phyloP scores from a whole-genome alignment of 2,797 vertebrate genomes.

The Pseudochaenichthys georgianus region DNA sequence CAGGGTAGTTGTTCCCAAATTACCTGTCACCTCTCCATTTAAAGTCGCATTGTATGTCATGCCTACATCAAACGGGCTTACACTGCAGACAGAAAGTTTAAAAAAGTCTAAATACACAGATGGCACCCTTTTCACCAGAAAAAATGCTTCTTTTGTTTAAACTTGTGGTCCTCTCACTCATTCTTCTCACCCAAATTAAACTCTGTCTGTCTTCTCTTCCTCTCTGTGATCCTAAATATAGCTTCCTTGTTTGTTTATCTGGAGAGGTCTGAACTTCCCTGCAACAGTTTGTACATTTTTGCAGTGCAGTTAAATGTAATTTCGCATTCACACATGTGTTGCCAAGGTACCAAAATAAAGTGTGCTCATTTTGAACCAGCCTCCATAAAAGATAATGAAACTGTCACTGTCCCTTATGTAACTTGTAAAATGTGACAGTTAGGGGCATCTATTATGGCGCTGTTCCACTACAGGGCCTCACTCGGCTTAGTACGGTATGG shows the following conservation, averaged over 20 bases:
- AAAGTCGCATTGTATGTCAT: not conserved
- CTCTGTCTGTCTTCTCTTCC: not conserved
- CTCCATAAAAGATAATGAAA: slow-evolving; percentile 44
- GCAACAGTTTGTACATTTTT: not conserved
- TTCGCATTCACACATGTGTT: slow-evolving; percentile 33
- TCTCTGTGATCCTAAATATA: too few species aligned
- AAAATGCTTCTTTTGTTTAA: slow-evolving; percentile 11
- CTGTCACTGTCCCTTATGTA: slow-evolving; percentile 37
- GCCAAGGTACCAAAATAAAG: slow-evolving; percentile 18
- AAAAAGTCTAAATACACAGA: slow-evolving; percentile 7
- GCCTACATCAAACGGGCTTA: not conserved
- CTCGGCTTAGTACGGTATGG: too few species aligned
- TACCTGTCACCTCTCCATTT: not conserved
- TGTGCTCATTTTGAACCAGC: slow-evolving; percentile 30
- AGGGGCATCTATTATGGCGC: slow-evolving; percentile 30
- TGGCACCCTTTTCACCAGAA: not conserved
- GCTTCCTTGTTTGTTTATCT: too few species aligned
- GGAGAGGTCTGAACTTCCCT: not conserved
- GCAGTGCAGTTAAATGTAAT: slow-evolving; percentile 15
- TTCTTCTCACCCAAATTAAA: slow-evolving; percentile 18
- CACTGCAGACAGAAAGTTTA: not conserved
- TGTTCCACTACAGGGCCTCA: too few species aligned
- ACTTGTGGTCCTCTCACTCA: not conserved
- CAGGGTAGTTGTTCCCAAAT: not conserved
- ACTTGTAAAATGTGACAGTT: slow-evolving; percentile 39